These are phyloP conservation scores for Stenopsyche tienmushanensis DNA, from an alignment of 1,140 invertebrate genomes.

Conservation along the genomic window DNA sequence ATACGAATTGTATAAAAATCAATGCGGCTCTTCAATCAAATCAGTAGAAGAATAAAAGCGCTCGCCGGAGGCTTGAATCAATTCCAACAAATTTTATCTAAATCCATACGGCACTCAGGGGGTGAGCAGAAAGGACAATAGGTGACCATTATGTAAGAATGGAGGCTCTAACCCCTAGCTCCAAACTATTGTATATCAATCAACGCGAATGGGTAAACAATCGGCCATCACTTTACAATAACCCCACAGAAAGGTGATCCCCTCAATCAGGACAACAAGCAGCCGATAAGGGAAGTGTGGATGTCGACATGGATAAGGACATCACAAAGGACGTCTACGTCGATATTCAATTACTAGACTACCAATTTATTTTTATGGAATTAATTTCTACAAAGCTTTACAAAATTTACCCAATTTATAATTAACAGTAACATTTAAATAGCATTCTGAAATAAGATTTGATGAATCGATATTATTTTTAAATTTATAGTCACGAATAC, in stretches of 20 bases:
- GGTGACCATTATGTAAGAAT: slow-evolving; percentile 17
- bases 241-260: slow-evolving; percentile 21
- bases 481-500: no score
- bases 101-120: slow-evolving; percentile 19
- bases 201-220: slow-evolving; percentile 27
- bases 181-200: slow-evolving; percentile 34
- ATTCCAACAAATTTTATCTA: slow-evolving; percentile 33
- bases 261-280: slow-evolving; percentile 3
- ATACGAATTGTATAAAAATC: no score
- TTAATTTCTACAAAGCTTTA: no score
- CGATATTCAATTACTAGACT: no score
- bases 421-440: no score
- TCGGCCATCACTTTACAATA: slow-evolving; percentile 21
- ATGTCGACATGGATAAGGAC: neutral
- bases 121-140: slow-evolving; percentile 14
- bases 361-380: no score
- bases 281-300: neutral
- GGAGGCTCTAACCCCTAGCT: neutral
- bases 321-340: neutral
- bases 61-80: slow-evolving; percentile 5
- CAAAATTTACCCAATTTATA: no score
- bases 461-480: no score
- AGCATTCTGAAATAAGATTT: no score
- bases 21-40: neutral
- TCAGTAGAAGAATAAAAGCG: no score